Percentiles rank a stretch among this genome's conserved stretches.
Conservation (phyloP, 2,797 vertebrate genomes). For the Tokudaia tokunoshimensis region DNA sequence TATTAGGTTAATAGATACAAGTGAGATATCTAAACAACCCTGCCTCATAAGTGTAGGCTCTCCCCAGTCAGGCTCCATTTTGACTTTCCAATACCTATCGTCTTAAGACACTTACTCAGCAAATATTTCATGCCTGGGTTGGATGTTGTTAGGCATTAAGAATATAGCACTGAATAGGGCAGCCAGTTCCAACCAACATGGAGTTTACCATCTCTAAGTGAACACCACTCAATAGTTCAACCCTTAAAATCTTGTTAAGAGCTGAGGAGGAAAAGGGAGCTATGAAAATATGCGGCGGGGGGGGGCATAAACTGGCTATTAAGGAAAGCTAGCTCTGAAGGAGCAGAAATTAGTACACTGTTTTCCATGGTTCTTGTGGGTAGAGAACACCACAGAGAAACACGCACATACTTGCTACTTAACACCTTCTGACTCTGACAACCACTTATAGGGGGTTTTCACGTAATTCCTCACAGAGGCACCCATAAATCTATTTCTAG, state of each 20-base stretch:
- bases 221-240: slow-evolving; percentile 53
- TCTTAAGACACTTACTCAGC: slow-evolving; percentile 33
- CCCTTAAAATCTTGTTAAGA: slow-evolving; percentile 43
- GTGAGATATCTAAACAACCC: slow-evolving; percentile 45
- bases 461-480: not conserved
- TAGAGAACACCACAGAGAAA: not conserved
- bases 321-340: slow-evolving; percentile 49
- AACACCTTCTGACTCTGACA: not conserved
- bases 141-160: not conserved
- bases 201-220: not conserved
- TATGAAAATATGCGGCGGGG: slow-evolving; percentile 43
- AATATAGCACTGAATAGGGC: slow-evolving; percentile 31
- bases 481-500: slow-evolving; percentile 19
- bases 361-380: not conserved
- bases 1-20: slow-evolving; percentile 7
- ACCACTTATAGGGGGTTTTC: not conserved
- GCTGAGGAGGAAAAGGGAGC: slow-evolving; percentile 33
- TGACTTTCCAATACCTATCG: not conserved
- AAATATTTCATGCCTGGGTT: not conserved
- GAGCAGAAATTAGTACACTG: not conserved
- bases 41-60: slow-evolving; percentile 33
- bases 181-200: not conserved
- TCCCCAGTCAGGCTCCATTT: slow-evolving; percentile 15
- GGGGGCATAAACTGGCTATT: not conserved
- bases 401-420: not conserved